phyloP scores from a whole-genome alignment of 2,113 vertebrate genomes.

The Ancistrus triradiatus region DNA sequence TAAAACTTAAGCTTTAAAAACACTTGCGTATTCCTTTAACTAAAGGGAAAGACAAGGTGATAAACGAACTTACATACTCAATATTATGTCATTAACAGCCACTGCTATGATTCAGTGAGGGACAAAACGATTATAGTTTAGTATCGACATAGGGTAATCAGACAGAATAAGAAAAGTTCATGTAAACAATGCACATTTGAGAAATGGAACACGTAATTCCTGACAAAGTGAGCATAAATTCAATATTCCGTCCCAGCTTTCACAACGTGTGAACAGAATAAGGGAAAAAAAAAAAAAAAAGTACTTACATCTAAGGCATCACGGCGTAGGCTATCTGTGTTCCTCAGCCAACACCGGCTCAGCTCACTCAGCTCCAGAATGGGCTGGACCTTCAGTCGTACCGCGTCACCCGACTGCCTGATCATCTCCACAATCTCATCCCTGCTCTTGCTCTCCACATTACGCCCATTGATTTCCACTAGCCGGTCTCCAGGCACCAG shows the following conservation, averaged over 20 bases:
- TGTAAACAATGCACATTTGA: background rate
- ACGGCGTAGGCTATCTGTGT: conserved; percentile 62
- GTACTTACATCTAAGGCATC: conserved; percentile 81
- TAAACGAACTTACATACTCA: background rate
- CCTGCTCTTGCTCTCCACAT: conserved; percentile 87
- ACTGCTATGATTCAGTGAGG: no score
- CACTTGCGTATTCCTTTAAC: background rate
- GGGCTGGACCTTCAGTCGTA: conserved; percentile 89
- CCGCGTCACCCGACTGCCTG: conserved; percentile 88
- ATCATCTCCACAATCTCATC: conserved; percentile 99
- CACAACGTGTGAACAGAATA: background rate
- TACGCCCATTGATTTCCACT: conserved; percentile 89
- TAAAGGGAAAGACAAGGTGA: background rate
- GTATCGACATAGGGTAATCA: no score
- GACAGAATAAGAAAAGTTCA: no score
- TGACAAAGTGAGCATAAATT: no score
- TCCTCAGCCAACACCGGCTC: conserved; percentile 87
- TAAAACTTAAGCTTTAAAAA: no score
- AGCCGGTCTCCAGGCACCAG: conserved; percentile 90
- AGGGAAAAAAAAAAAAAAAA: background rate
- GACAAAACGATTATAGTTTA: no score
- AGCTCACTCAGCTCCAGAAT: conserved; percentile 92
- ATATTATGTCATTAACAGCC: no score
- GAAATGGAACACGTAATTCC: no score
- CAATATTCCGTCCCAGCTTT: background rate